Base-by-base conservation (phyloP, 2,797 vertebrate species). In the Coregonus ussuriensis region DNA sequence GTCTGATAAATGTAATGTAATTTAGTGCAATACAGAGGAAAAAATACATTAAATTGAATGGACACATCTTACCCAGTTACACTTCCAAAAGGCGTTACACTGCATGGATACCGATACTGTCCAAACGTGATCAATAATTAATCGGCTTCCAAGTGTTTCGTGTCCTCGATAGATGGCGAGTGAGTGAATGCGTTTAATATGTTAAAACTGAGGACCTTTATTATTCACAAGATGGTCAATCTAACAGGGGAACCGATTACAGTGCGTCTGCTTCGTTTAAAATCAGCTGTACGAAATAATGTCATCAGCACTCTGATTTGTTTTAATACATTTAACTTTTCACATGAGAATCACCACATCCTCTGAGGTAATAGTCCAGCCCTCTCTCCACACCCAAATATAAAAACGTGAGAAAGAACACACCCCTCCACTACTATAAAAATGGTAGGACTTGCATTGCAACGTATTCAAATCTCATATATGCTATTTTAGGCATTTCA, bases 1-100 rank as follows among this genome's bases (percentile, higher is more conserved):
- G 16, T 90, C 81, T 78, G 81, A 81, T 83, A 85, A 87, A 92
- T 89, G 89, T 90, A 85, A 92, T 88, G 85, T 92, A 86, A 91
- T 92, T 91, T 90, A 85, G 91, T 88, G 88, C 87, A 91, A 86
- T 87, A 74, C 15, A 16, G 52, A 72, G 15, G 5, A 6, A 51
- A 14, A 29, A 4, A 16, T 5, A 2, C 1, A 9, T 14, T 2
- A 29, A 72, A 53, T 72, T 31, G 51, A 56, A 56, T 18, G 15
- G 29, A 31, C 29, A 87, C 88, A 81, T 88, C 84, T 66, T 77
- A 47, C 74, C 56, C 74, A 88, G 82, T 81, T 81, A 70, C 79
- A 72, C 51, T 72, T 71, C 71, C 21, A 11, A 33, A 72, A 67
- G 41, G 52, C 71, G 71, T 25, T 41, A 63, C 31, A 33, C 67